Base-by-base conservation (phyloP, 1,140 invertebrate genomes). In the Zeugodacus cucurbitae region DNA sequence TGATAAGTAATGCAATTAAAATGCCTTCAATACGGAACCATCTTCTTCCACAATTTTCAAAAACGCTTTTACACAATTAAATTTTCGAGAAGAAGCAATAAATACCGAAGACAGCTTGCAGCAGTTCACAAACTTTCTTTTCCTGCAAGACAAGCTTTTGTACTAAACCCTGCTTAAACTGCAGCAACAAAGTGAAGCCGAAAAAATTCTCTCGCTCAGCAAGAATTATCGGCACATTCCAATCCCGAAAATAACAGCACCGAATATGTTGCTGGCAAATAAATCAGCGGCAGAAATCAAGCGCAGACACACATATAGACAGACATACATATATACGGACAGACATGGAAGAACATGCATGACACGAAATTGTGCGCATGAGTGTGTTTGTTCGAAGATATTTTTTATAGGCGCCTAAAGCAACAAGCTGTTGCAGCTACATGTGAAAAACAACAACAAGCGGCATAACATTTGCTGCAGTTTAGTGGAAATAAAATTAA, bases 191-290 rank as follows among this genome's bases (percentile, higher is more conserved):
- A 62, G n/a, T 26, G 58, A 22, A 62, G n/a, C 26, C 26, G n/a
- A 62, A 62, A 62, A 26, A n/a, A 7, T 54, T 54, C 48, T 54
- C 26, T 62, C 26, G 14, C 74, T 37, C 41, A 29, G 48, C 6
- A 44, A 82, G 74, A 82, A 44, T 54, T 48, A 82, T 82, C 74
- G 41, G 74, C 74, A 48, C 41, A 82, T 82, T 54, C 74, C 74
- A 44, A 82, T 82, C 74, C 74, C 41, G 74, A 82, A 82, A 82
- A 82, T 82, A 82, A 82, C 41, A 82, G 8, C 41, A 82, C 41
- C 74, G 41, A 82, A 48, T 48, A 48, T 82, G 74, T 67, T 59
- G 58, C 26, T 48, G 70, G 70, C 22, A 74, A 74, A 82, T 82
- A 82, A 82, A 54, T 82, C 41, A 48, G 74, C 74, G n/a, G 41